These are phyloP conservation scores for Acanthurus tractus DNA, from an alignment of 2,797 vertebrate genomes.

Conservation along the genomic window DNA sequence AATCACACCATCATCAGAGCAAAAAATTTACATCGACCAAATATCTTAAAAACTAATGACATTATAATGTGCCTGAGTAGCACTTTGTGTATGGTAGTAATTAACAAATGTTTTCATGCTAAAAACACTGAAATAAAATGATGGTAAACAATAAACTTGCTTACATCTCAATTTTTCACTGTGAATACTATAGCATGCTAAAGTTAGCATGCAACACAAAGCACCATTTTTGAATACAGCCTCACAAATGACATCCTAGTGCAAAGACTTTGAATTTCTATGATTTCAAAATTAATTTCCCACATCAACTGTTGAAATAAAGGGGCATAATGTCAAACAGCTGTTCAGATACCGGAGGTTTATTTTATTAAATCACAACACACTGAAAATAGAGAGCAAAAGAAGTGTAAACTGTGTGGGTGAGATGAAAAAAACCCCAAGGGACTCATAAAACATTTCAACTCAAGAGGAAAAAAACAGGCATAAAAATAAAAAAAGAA, in stretches of 20 bases:
- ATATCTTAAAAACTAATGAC: not conserved
- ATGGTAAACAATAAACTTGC: not conserved
- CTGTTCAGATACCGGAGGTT: not conserved
- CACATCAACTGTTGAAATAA: constrained; percentile 12
- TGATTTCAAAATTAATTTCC: not conserved
- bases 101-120: not conserved
- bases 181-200: not conserved
- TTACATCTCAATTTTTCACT: too few species aligned
- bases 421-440: constrained; percentile 31
- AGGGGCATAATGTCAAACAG: constrained; percentile 6
- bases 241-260: not conserved
- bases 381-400: constrained; percentile 50
- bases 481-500: constrained; percentile 24
- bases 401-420: constrained; percentile 44
- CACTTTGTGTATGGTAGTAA: not conserved
- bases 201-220: constrained; percentile 1
- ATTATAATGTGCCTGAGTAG: not conserved
- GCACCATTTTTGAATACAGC: not conserved
- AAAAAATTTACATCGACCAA: not conserved
- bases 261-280: not conserved
- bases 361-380: constrained; percentile 32
- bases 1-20: constrained; percentile 2
- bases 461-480: constrained; percentile 9
- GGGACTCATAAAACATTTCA: constrained; percentile 47
- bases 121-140: not conserved